Conservation (phyloP, 2,888 invertebrate genomes). For the Gastracanthus pulcherrimus region DNA sequence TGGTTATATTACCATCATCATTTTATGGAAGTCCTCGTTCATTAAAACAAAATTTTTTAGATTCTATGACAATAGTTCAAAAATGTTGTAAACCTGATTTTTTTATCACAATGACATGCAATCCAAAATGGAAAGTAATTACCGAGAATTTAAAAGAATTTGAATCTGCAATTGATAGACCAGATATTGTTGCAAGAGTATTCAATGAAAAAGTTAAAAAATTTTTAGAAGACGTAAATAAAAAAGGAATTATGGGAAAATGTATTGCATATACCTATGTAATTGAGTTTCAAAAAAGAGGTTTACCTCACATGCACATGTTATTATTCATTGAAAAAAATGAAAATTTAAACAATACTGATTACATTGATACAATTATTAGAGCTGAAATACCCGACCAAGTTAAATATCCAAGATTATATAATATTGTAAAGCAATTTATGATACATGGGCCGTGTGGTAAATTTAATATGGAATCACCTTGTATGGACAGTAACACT, state of each 20-base stretch:
- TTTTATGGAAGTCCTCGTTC: constrained; percentile 67
- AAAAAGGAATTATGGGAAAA: no score
- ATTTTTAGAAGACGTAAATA: no score
- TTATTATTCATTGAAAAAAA: constrained; percentile 52
- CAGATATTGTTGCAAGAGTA: no score
- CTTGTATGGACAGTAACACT: background rate
- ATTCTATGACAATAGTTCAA: constrained; percentile 76
- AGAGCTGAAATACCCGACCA: constrained; percentile 54
- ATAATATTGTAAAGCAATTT: constrained; percentile 40
- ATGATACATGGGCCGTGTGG: constrained; percentile 53
- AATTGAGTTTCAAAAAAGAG: constrained; percentile 65
- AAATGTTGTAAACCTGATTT: no score
- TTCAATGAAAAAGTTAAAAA: no score
- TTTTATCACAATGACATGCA: no score
- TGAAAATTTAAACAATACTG: constrained; percentile 55
- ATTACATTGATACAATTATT: constrained; percentile 61
- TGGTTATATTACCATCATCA: constrained; percentile 68
- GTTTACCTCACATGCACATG: constrained; percentile 60
- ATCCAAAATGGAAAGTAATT: no score
- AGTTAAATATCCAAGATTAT: constrained; percentile 26
- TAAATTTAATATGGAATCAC: background rate
- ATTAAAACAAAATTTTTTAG: constrained; percentile 71
- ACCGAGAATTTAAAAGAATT: no score
- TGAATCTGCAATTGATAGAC: no score
- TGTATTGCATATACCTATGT: constrained; percentile 65